Evolutionary conservation across 2,797 vertebrate genomes (phyloP), one percentile per base, ranked within the genome.

Genomic region (Taenioides sp.): DNA sequence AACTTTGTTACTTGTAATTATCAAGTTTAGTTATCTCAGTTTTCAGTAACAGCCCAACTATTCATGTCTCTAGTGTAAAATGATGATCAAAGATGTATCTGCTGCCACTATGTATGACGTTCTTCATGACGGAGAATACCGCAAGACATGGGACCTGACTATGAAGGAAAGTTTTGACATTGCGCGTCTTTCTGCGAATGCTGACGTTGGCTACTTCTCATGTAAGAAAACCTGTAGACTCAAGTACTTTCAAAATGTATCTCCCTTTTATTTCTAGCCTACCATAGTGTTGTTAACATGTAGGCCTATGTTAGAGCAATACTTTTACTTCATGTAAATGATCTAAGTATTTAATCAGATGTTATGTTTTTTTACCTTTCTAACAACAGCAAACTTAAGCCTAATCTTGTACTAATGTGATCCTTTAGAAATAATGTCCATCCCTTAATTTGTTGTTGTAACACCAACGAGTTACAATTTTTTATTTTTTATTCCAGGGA

Each of bases 131-230:
- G 58, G 86, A 1, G 4, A 78, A 50, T 95, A 94, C 78, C 85
- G 92, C 1, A 88, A 80, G 72, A 83, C 73, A 2, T 93, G 93
- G 95, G 95, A 96, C 60, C 65, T 84, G 14, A 82, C 80, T 1
- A 86, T 95, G 92, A 22, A 87, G 5, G 91, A 95, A 37, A 93
- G 87, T 2, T 91, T 25, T 18, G 95, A 95, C 85, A 93, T 95
- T 0, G 91, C 92, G 67, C 84, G 80, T 1, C 75, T 96, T 9
- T 86, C 91, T 5, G 73, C 71, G 10, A 93, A 92, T 0, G 82
- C 94, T 11, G 94, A 94, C 34, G 84, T 95, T 64, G 94, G 95
- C 43, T 95, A 94, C 82, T 95, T 91, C 25, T 91, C 94, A 47
- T 93, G 95, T 96, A 79, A 95, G 95, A 28, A 60, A 1, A 40